Conservation (phyloP, 2,888 invertebrate genomes). For the Xanthorhoe designata region DNA sequence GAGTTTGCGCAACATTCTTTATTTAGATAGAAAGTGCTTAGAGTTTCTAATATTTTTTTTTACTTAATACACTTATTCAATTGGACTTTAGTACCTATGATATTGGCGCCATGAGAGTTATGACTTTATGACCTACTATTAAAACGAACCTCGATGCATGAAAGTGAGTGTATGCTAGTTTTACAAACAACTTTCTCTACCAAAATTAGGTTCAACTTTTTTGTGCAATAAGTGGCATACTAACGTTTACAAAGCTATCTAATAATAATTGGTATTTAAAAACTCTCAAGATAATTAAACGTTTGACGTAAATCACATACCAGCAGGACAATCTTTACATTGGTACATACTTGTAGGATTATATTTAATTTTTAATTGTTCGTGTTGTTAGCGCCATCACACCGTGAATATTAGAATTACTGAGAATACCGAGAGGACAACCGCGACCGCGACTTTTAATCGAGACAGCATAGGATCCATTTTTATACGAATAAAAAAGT, state of each 20-base stretch:
- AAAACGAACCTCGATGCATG: too few species aligned
- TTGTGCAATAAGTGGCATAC: background rate
- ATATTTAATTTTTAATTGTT: slow-evolving; percentile 8
- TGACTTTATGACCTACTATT: too few species aligned
- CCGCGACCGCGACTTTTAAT: slow-evolving; percentile 4
- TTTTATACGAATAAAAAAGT: background rate
- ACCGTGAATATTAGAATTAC: slow-evolving; percentile 12
- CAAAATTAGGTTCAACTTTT: background rate
- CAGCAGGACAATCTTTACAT: background rate
- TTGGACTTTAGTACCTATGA: too few species aligned
- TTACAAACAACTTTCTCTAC: background rate
- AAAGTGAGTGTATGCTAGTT: background rate
- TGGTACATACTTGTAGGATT: background rate
- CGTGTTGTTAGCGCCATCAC: slow-evolving; percentile 19
- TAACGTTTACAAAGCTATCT: background rate
- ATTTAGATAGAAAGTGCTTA: too few species aligned
- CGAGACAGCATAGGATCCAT: background rate
- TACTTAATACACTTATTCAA: too few species aligned
- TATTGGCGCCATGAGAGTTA: too few species aligned
- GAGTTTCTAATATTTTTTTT: too few species aligned
- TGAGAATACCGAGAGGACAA: background rate
- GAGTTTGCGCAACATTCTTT: too few species aligned
- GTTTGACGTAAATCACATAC: slow-evolving; percentile 9
- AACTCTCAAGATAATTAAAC: background rate
- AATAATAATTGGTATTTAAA: background rate